These are phyloP conservation scores for Noctua fimbriata DNA, from an alignment of 2,888 invertebrate genomes.

Conservation along the genomic window DNA sequence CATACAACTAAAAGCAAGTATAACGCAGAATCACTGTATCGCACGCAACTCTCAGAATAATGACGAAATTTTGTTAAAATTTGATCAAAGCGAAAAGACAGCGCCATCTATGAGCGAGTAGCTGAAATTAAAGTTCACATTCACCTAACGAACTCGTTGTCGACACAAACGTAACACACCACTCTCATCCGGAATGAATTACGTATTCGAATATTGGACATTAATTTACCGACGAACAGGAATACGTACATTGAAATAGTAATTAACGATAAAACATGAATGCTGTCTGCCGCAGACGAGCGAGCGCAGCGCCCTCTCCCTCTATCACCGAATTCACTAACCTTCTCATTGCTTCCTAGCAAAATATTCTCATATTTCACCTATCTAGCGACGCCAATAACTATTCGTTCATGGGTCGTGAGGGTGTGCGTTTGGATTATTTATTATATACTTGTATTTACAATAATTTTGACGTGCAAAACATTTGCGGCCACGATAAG, in stretches of 20 bases:
- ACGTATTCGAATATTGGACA: constrained; percentile 82
- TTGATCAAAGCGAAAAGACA: constrained; percentile 71
- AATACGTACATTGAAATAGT: constrained; percentile 81
- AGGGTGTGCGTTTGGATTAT: constrained; percentile 81
- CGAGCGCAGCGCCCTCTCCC: constrained; percentile 74
- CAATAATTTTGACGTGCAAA: constrained; percentile 64
- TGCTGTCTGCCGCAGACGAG: constrained; percentile 65
- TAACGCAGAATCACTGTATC: constrained; percentile 83
- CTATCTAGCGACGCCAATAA: constrained; percentile 79
- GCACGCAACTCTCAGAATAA: constrained; percentile 87
- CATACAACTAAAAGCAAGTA: constrained; percentile 87
- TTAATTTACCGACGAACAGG: constrained; percentile 80
- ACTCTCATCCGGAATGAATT: constrained; percentile 78
- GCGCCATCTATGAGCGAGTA: constrained; percentile 75
- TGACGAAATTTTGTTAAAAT: constrained; percentile 66
- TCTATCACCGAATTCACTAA: constrained; percentile 88
- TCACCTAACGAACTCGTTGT: constrained; percentile 62
- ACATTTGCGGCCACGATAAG: constrained; percentile 46
- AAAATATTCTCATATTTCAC: constrained; percentile 78
- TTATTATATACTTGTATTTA: constrained; percentile 74
- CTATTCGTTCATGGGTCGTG: constrained; percentile 72
- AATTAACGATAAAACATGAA: constrained; percentile 76
- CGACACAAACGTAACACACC: constrained; percentile 72
- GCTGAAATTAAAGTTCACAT: constrained; percentile 67
- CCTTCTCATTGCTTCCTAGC: constrained; percentile 87